Base-by-base conservation (phyloP, 2,888 invertebrate genomes). In the Leucozona laternaria region DNA sequence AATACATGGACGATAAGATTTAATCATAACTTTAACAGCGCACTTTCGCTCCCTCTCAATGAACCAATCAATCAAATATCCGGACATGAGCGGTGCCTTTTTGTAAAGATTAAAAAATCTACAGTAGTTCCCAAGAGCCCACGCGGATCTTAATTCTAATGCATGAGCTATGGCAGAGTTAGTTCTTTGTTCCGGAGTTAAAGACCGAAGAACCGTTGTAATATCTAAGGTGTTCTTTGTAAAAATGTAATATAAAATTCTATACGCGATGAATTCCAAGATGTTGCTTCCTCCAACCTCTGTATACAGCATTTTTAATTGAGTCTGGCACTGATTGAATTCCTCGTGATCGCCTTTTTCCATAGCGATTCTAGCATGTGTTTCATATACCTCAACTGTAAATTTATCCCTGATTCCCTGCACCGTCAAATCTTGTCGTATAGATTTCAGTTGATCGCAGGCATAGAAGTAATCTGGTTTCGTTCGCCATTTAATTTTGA, bases 301-400 rank as follows among this genome's bases (percentile, higher is more conserved):
- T 88, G 95, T 93, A 92, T 99, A 99, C 40, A 99, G 94, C 95
- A 97, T 97, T 94, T 97, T 97, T 72, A 99, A 94, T 93, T 99
- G 99, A 15, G 98, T 98, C 93, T 99, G 99, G 92, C 99, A 99
- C 93, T 99, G 99, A 94, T 99, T 99, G 92, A 99, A 99, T 92
- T 99, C 99, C 91, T 98, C 99, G 92, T 98, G 98, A 92, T 99
- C 99, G 71, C 98, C 98, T 93, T 97, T 98, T 93, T 99, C 99
- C 92, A 99, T 94, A 66, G 99, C 99, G 90, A 99, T 98, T 75
- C 99, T 95, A 5, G 99, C 99, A 94, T 99, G 99, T 4, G 98
- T 98, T 94, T 99, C 99, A 93, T 99, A 99, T 13, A 99, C 99
- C 91, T 97, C 95, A n/a, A 99, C 96, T 73, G 99, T 98, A 91